Percentiles rank a stretch among this genome's conserved stretches.
These are phyloP conservation scores for Zaprionus bogoriensis DNA, from an alignment of 2,888 invertebrate genomes.

Conservation along the genomic window DNA sequence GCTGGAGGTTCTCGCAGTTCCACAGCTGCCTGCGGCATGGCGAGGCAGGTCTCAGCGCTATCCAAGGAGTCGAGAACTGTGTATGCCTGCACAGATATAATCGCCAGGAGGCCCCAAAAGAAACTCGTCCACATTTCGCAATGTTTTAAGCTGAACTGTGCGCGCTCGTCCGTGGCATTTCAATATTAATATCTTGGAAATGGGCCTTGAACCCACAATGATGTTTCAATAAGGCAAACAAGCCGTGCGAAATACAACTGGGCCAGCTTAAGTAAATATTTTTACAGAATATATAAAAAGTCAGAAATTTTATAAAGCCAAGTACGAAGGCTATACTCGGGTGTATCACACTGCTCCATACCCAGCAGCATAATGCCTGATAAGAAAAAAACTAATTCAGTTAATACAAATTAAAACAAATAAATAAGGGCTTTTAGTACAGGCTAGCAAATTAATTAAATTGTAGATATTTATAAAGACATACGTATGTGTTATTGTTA, in stretches of 20 bases:
- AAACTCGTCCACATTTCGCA: constrained; percentile 28
- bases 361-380: no score
- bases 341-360: no score
- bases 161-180: not conserved
- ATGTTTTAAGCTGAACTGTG: constrained; percentile 11
- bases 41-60: constrained; percentile 7
- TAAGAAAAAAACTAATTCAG: no score
- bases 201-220: constrained; percentile 26
- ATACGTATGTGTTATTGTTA: no score
- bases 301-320: not conserved
- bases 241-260: constrained; percentile 16
- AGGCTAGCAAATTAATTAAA: no score
- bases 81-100: constrained; percentile 6
- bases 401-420: no score
- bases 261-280: constrained; percentile 16
- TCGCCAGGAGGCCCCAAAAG: not conserved
- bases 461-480: no score
- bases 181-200: not conserved
- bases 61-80: not conserved
- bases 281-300: no score
- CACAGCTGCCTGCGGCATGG: not conserved
- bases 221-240: constrained; percentile 14
- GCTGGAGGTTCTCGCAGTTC: not conserved
- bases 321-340: not conserved
- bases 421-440: no score